phyloP scores from a whole-genome alignment of 35 echinoderm and acorn worm species.

The Nesometra sesokonis region DNA sequence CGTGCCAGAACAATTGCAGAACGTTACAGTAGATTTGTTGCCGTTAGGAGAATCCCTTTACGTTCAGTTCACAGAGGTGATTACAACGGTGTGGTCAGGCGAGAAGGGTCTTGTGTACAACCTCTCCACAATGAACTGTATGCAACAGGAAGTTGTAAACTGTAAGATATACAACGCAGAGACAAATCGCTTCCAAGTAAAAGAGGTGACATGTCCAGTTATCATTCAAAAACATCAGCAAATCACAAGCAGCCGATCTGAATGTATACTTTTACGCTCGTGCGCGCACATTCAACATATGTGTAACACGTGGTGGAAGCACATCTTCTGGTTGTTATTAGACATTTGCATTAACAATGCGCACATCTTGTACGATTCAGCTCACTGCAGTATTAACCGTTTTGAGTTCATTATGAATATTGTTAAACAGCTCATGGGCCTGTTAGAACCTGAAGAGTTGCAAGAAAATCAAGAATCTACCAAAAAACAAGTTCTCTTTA shows the following conservation, averaged over 20 bases:
- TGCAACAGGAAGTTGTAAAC: background rate
- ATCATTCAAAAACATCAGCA: background rate
- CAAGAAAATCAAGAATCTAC: constrained; percentile 2
- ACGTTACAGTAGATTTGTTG: background rate
- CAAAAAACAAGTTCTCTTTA: constrained; percentile 1
- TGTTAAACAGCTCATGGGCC: background rate
- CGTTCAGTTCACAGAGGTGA: background rate
- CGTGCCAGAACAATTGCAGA: background rate
- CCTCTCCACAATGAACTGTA: constrained; percentile 2
- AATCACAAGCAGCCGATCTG: background rate
- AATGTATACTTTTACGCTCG: background rate
- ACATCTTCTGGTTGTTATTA: constrained; percentile 11
- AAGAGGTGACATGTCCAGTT: background rate
- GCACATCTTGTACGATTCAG: background rate
- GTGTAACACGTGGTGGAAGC: constrained; percentile 24
- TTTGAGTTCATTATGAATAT: background rate
- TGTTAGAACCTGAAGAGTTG: background rate
- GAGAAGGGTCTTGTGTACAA: background rate
- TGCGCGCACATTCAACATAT: background rate
- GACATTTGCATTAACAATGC: constrained; percentile 21
- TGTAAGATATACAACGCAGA: background rate
- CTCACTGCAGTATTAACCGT: background rate
- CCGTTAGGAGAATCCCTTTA: background rate
- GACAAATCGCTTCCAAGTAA: background rate
- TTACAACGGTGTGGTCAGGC: background rate